Conservation (phyloP, 1,140 invertebrate genomes). For the Euura lappo region DNA sequence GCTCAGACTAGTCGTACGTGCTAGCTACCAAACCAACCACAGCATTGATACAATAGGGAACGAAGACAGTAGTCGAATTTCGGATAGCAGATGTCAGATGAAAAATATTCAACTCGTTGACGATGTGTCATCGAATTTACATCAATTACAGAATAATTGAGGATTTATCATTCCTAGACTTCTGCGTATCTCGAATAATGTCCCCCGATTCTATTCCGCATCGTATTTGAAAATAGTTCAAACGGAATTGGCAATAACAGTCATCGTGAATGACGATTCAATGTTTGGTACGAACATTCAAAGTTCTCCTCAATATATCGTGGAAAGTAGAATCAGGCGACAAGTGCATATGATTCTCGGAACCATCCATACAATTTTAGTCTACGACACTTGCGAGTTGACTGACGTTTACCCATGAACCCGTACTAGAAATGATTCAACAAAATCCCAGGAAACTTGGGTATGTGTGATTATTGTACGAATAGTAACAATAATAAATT, state of each 20-base stretch:
- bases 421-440: background rate
- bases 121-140: too few species aligned
- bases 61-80: slow-evolving; percentile 14
- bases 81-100: too few species aligned
- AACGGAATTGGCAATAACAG: too few species aligned
- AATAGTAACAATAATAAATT: too few species aligned
- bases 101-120: too few species aligned
- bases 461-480: background rate
- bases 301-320: too few species aligned
- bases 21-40: slow-evolving; percentile 36
- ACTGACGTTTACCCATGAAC: background rate
- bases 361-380: slow-evolving; percentile 26
- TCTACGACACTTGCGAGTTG: background rate
- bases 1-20: slow-evolving; percentile 17
- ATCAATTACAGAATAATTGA: background rate
- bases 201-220: background rate
- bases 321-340: background rate
- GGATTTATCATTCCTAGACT: background rate
- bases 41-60: slow-evolving; percentile 25
- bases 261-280: too few species aligned
- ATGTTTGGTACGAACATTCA: too few species aligned
- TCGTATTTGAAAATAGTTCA: too few species aligned
- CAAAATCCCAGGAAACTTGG: too few species aligned
- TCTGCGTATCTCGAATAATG: background rate
- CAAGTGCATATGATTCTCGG: slow-evolving; percentile 24